These are phyloP conservation scores for Sebastes variabilis DNA, from an alignment of 2,797 vertebrate genomes.

Conservation along the genomic window DNA sequence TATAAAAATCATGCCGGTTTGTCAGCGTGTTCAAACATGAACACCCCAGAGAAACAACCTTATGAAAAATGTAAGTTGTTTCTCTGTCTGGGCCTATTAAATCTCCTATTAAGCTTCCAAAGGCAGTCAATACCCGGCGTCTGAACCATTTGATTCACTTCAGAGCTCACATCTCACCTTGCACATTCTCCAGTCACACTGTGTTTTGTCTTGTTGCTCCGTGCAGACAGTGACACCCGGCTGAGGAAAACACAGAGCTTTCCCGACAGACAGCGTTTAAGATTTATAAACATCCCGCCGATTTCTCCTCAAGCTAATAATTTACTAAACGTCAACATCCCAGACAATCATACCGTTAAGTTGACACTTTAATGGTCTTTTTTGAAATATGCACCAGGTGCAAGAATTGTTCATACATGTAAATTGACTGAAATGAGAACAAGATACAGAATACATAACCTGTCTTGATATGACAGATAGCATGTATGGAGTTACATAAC, in stretches of 20 bases:
- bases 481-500: slow-evolving; percentile 35
- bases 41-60: slow-evolving; percentile 52
- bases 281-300: slow-evolving; percentile 15
- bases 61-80: slow-evolving; percentile 68
- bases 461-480: slow-evolving; percentile 37
- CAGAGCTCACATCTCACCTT: slow-evolving; percentile 62
- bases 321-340: slow-evolving; percentile 28
- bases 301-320: not conserved
- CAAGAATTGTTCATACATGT: slow-evolving; percentile 3
- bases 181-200: slow-evolving; percentile 32
- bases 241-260: slow-evolving; percentile 39
- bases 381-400: slow-evolving; percentile 7
- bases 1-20: slow-evolving; percentile 56
- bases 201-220: slow-evolving; percentile 34
- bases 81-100: slow-evolving; percentile 63
- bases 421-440: slow-evolving; percentile 10
- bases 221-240: slow-evolving; percentile 14
- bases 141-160: slow-evolving; percentile 66
- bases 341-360: slow-evolving; percentile 27
- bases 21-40: slow-evolving; percentile 57
- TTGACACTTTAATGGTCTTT: slow-evolving; percentile 28
- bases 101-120: slow-evolving; percentile 58
- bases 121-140: slow-evolving; percentile 51
- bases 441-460: slow-evolving; percentile 4
- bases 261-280: slow-evolving; percentile 4